Conservation (phyloP, 30 jellyfish, hydroid and myxozoan genomes). For the Hydra vulgaris region DNA sequence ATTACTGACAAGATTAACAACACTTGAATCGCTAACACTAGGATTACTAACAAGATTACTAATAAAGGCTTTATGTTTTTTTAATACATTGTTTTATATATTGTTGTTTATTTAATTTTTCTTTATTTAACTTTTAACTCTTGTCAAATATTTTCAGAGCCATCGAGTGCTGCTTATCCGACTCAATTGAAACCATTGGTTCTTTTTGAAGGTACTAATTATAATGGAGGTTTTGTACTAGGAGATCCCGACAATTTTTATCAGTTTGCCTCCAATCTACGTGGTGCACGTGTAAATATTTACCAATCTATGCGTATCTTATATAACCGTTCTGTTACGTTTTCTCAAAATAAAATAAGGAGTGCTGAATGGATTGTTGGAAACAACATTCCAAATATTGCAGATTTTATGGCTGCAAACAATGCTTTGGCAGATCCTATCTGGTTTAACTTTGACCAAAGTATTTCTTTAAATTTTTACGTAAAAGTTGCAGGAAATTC, state of each 20-base stretch:
- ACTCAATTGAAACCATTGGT: slow-evolving; percentile 77
- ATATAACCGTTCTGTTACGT: slow-evolving; percentile 62
- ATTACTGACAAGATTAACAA: no score
- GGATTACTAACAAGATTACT: no score
- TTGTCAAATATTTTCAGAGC: slow-evolving; percentile 32
- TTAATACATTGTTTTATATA: no score
- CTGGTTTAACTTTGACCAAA: slow-evolving; percentile 74
- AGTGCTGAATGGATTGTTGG: slow-evolving; percentile 43
- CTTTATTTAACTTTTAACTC: background rate
- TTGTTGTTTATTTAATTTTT: background rate
- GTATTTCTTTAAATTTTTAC: slow-evolving; percentile 65
- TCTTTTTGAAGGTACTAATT: slow-evolving; percentile 49
- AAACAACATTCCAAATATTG: slow-evolving; percentile 57
- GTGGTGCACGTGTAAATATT: slow-evolving; percentile 44
- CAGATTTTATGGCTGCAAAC: slow-evolving; percentile 73
- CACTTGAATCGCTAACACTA: no score
- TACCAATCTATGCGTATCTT: slow-evolving; percentile 78
- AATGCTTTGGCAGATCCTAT: slow-evolving; percentile 48
- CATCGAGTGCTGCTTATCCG: slow-evolving; percentile 65
- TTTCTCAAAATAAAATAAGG: slow-evolving; percentile 60
- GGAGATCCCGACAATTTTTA: slow-evolving; percentile 74
- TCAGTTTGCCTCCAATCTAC: slow-evolving; percentile 66
- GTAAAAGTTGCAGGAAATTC: slow-evolving; percentile 68
- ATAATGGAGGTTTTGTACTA: slow-evolving; percentile 46
- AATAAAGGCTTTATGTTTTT: no score